Base-by-base conservation (phyloP, 2,888 invertebrate species). In the Cylindroiulus punctatus region DNA sequence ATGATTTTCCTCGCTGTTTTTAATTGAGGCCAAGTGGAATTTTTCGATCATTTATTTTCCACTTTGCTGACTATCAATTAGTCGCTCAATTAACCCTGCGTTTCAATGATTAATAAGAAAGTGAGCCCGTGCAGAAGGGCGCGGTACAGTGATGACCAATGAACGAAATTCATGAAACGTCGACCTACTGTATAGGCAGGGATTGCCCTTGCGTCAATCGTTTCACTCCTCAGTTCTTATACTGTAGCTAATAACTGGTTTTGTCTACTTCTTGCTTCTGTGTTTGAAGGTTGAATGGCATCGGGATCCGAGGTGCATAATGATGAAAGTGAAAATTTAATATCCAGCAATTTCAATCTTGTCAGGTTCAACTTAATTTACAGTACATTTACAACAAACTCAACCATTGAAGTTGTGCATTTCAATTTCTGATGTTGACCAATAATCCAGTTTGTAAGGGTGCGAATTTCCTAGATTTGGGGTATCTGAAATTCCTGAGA, bases 151-250 rank as follows among this genome's bases (percentile, higher is more conserved):
- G 22, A 22, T 65, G 65, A 65, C 65, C 65, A 65, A 65, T 26
- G 65, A 65, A n/a, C 26, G 65, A 26, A 65, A 65, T 65, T 65
- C 65, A 65, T 65, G 26, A 65, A 65, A 26, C 65, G 12, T 65
- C 65, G 65, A 65, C 65, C 65, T 65, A n/a, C n/a, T n/a, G n/a
- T n/a, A n/a, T n/a, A 65, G 65, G 65, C 65, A 65, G 65, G 65
- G 65, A 65, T n/a, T 65, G 65, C 22, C 65, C 65, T 65, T 65
- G 65, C 65, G 26, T 65, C 65, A 26, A 65, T 65, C 26, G 65
- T 65, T 65, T 65, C 8, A 52, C 52, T 65, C 65, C n/a, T 26
- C 65, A 26, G 26, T 65, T 65, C 26, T 10, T n/a, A 26, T 65
- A 57, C n/a, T n/a, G 26, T 12, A n/a, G 10, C 65, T 65, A 1